Base-by-base conservation (phyloP, 1,140 invertebrate genomes). In the Muscidifurax raptorellus region DNA sequence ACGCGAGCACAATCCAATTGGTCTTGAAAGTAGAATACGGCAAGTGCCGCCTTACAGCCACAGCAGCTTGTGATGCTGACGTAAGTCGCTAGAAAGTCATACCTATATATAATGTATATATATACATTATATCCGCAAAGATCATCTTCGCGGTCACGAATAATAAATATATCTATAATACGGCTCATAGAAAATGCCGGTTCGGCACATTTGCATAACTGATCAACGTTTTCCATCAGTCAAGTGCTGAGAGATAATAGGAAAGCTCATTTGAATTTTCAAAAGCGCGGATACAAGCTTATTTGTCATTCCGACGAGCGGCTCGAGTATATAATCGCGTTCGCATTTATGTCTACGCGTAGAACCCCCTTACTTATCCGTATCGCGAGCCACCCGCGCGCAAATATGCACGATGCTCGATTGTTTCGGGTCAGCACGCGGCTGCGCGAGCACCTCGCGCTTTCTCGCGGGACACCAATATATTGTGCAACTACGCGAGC, bases 71-170 rank as follows among this genome's bases (percentile, higher is more conserved):
- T n/a, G n/a, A n/a, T n/a, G n/a, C 25, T 83, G 59, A 83, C 36
- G 74, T 77, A 83, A 83, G 27, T 69, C 40, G 40, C 78, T 83
- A 83, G 59, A 83, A 83, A 83, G 74, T 69, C 15, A 76, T 67
- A 76, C 18, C n/a, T 5, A 47, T 27, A n/a, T n/a, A n/a, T n/a
- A n/a, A n/a, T n/a, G n/a, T n/a, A 59, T 18, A 59, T 3, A 52
- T 40, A 47, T 52, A 69, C n/a, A n/a, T n/a, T 28, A 69, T 15
- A 25, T 74, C 71, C 40, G 36, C 28, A 6, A 69, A 44, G 9
- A 81, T 81, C 27, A 72, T 72, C 10, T 52, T 27, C 12, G n/a
- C n/a, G 28, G 25, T n/a, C 18, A 6, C 67, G 52, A 22, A 59
- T n/a, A 40, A 40, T 40, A 40, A 40, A 40, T 10, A 6, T 10